Conservation (phyloP, 1,140 invertebrate genomes). For the Caenorhabditis inopinata region DNA sequence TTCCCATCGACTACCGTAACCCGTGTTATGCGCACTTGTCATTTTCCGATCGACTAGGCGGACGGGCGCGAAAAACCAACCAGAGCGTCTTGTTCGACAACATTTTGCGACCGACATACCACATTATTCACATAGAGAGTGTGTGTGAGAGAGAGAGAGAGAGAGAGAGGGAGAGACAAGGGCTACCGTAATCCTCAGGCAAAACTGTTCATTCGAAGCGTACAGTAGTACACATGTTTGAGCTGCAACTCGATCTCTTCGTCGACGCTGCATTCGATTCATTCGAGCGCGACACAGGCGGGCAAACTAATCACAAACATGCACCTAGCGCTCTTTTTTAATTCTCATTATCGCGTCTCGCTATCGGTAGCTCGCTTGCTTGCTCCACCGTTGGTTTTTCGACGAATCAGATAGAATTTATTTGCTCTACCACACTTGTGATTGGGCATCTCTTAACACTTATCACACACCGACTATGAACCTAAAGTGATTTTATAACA, state of each 20-base stretch:
- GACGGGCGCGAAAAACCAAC: not conserved
- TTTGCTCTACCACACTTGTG: slow-evolving; percentile 27
- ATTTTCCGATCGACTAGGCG: not conserved
- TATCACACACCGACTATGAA: not conserved
- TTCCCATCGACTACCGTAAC: slow-evolving; percentile 18
- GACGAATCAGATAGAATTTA: not conserved
- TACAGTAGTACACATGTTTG: too few species aligned
- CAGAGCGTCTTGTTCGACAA: not conserved
- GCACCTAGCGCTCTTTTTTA: not conserved
- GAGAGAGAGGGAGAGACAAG: too few species aligned
- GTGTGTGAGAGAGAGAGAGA: too few species aligned
- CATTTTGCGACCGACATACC: not conserved
- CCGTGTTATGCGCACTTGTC: slow-evolving; percentile 11
- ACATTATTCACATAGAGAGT: too few species aligned
- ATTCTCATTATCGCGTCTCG: not conserved
- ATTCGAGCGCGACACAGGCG: not conserved
- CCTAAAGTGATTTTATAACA: not conserved
- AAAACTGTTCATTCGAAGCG: too few species aligned
- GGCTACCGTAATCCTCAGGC: not conserved
- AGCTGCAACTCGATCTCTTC: not conserved
- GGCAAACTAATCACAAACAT: not conserved
- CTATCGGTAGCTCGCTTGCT: too few species aligned
- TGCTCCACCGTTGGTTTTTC: too few species aligned
- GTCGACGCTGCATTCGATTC: not conserved
- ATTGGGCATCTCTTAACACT: slow-evolving; percentile 32